Evolutionary conservation across 2,113 vertebrate species (phyloP).

Genomic region (Gallinago media): DNA sequence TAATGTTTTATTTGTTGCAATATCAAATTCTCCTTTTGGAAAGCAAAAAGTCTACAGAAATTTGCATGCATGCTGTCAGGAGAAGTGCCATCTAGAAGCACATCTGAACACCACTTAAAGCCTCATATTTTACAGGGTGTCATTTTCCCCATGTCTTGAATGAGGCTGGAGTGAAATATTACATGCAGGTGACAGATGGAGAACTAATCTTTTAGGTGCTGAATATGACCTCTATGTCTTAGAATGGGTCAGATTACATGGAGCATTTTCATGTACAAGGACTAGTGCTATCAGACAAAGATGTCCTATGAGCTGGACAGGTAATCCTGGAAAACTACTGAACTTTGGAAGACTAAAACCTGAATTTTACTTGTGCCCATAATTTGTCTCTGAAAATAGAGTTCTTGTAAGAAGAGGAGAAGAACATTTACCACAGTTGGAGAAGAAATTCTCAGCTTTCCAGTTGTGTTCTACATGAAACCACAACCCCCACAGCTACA

Average conservation of each 20-base stretch:
- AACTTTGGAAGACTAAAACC: background rate
- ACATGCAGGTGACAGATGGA: background rate
- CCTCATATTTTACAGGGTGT: background rate
- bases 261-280: background rate
- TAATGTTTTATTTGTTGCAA: background rate
- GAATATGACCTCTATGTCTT: background rate
- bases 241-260: background rate
- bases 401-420: background rate
- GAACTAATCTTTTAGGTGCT: background rate
- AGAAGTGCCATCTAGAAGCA: background rate
- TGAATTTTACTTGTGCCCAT: background rate
- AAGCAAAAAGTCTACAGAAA: background rate
- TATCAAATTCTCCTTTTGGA: background rate
- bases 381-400: background rate
- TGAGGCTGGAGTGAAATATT: background rate
- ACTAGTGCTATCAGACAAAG: background rate
- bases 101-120: background rate
- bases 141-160: background rate
- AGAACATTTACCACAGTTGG: background rate
- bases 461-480: background rate
- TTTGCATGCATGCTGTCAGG: background rate
- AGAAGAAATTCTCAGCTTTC: background rate
- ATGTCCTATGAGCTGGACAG: rapidly evolving
- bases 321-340: background rate
- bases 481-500: background rate